Conservation (phyloP, 2,113 vertebrate species). For the Lota lota region DNA sequence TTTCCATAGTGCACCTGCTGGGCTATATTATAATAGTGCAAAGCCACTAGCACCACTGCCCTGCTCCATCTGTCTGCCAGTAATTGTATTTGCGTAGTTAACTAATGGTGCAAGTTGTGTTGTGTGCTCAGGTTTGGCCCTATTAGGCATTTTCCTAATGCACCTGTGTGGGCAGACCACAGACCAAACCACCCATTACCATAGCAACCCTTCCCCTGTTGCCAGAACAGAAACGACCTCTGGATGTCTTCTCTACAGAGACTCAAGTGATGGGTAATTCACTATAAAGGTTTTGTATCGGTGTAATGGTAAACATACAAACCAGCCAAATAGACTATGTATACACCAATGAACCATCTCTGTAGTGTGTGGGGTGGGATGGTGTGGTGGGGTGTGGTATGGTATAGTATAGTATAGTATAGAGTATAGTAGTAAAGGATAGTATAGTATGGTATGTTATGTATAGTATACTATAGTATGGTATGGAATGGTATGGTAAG, state of each 20-base stretch:
- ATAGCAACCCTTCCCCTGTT: constrained; percentile 20
- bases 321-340: too few species aligned
- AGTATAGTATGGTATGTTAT: too few species aligned
- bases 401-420: too few species aligned
- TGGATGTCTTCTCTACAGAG: not conserved
- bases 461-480: too few species aligned
- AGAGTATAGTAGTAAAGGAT: too few species aligned
- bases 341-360: too few species aligned
- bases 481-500: too few species aligned
- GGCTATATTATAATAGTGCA: not conserved
- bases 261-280: too few species aligned
- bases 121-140: not conserved
- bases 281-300: too few species aligned
- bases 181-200: not conserved
- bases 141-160: constrained; percentile 36
- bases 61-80: constrained; percentile 21
- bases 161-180: constrained; percentile 8
- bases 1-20: not conserved
- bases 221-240: not conserved
- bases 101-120: constrained; percentile 4
- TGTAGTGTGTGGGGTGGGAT: too few species aligned
- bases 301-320: too few species aligned
- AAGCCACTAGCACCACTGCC: not conserved
- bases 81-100: constrained; percentile 50
- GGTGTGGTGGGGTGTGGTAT: too few species aligned